Percentiles rank a stretch among this genome's conserved stretches.
Evolutionary conservation across 1,140 invertebrate species (phyloP).

Genomic region (Chrysomallon squamiferum): DNA sequence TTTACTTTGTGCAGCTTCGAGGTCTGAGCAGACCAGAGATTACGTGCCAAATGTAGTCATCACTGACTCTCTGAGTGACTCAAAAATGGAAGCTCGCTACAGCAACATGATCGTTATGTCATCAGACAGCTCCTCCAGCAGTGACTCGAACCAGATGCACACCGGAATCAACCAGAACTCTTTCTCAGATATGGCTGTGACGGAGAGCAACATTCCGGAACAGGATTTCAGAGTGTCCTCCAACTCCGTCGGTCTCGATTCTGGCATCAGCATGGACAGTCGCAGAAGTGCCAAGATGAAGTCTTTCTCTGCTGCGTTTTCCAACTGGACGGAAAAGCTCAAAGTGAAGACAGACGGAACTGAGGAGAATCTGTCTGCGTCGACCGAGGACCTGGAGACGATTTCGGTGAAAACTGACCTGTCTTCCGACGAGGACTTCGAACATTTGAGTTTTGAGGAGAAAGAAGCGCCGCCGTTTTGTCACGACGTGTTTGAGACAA

Average conservation of each 20-base stretch:
- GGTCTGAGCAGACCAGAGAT: no score
- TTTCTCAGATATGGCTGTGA: slow-evolving; percentile 4
- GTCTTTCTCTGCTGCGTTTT: slow-evolving; percentile 48
- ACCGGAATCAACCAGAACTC: slow-evolving; percentile 1
- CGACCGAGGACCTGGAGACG: slow-evolving; percentile 52
- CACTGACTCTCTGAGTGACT: slow-evolving; percentile 24
- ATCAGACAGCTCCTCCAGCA: neutral
- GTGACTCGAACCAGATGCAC: neutral
- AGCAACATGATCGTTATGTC: neutral
- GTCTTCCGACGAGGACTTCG: slow-evolving; percentile 65
- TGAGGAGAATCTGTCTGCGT: slow-evolving; percentile 29
- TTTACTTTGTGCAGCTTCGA: neutral
- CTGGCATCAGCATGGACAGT: slow-evolving; percentile 24
- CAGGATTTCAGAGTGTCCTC: slow-evolving; percentile 14
- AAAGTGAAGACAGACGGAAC: slow-evolving; percentile 41
- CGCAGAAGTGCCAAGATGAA: slow-evolving; percentile 29
- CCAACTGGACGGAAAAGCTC: slow-evolving; percentile 50
- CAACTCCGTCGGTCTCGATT: slow-evolving; percentile 25
- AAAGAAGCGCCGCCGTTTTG: slow-evolving; percentile 51
- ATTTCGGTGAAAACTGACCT: slow-evolving; percentile 64
- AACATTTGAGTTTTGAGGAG: slow-evolving; percentile 60
- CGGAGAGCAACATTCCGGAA: slow-evolving; percentile 4
- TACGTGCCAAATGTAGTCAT: slow-evolving; percentile 6
- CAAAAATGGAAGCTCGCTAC: slow-evolving; percentile 12
- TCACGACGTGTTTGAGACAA: slow-evolving; percentile 38